A percentile compares a stretch with the other conserved stretches of the same genome.
These are phyloP conservation scores for Paragorgia papillata DNA, from an alignment of 92 coral and sea anemone species.

Conservation along the genomic window DNA sequence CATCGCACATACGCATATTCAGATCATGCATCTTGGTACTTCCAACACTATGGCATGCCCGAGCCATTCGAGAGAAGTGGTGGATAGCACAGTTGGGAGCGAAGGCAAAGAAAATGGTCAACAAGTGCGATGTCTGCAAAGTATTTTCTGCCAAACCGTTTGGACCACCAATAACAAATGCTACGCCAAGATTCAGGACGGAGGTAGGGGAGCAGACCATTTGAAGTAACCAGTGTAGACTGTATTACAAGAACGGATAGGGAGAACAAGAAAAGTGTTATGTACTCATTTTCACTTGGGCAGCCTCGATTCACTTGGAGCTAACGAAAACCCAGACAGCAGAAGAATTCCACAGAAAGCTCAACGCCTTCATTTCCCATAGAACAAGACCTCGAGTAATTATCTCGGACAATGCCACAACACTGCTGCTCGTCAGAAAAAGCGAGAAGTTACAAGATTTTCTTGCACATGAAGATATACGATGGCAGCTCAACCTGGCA, in stretches of 20 bases:
- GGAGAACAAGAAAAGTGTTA: conserved; percentile 60
- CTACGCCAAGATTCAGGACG: conserved; percentile 45
- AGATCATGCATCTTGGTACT: conserved; percentile 39
- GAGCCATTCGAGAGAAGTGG: conserved; percentile 35
- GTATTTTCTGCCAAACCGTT: conserved; percentile 41
- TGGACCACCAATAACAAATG: conserved; percentile 38
- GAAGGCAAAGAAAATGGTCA: conserved; percentile 38
- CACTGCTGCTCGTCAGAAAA: no score
- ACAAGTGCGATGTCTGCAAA: conserved; percentile 51
- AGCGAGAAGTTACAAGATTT: no score
- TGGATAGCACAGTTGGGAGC: conserved; percentile 45
- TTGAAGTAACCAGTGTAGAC: conserved; percentile 44
- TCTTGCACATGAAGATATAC: no score
- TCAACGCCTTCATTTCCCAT: conserved; percentile 46
- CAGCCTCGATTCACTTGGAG: conserved; percentile 54
- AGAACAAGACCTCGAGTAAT: conserved; percentile 52
- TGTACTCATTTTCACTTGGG: conserved; percentile 51
- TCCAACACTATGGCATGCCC: conserved; percentile 45
- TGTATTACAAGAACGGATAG: conserved; percentile 41
- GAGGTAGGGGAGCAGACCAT: no score
- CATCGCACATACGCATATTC: background rate
- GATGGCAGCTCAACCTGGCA: no score
- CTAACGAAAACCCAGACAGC: conserved; percentile 51
- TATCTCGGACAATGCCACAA: conserved; percentile 38
- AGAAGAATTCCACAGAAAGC: conserved; percentile 50